Base-by-base conservation (phyloP, 2,797 vertebrate genomes). In the Sebastes steindachneri region DNA sequence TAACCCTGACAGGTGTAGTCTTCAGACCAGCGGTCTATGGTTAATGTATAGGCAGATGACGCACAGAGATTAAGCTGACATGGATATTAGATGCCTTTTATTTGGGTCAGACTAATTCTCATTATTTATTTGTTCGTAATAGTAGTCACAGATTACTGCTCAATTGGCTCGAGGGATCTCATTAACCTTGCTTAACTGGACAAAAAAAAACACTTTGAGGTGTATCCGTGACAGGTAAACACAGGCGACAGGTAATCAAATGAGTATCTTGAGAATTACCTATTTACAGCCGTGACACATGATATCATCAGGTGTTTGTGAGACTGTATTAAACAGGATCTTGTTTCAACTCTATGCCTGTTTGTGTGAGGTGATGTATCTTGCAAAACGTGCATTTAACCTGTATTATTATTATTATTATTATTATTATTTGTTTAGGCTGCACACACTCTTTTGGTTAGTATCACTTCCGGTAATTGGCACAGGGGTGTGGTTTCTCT, bases 81-180 rank as follows among this genome's bases (percentile, higher is more conserved):
- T 28, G 66, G 80, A 77, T 57, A 77, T 75, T 60, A 69, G 80
- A 82, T 84, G 69, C 15, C 8, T 73, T 88, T 88, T 54, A 86
- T 85, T 84, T 23, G 69, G 79, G 81, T 87, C 92, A 92, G 79
- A 84, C 79, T 76, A 68, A 79, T 77, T 87, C 80, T 94, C 88
- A 93, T 93, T 76, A 93, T 84, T 92, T 92, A 93, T 93, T 90
- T 90, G 78, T 77, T 85, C 7, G 87, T 74, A 88, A 90, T 37
- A 25, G 75, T 89, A 88, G 86, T 86, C 85, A 88, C 76, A 79
- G 76, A 80, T 79, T 62, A 75, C 65, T 63, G 83, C 67, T 74
- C 77, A 51, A 28, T 58, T 70, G 79, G 73, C 77, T 48, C 12
- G 5, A 75, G 25, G 58, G 19, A 65, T 33, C 57, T 73, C 74